Conservation (phyloP, 2,888 invertebrate species). For the Lacanobia oleracea region DNA sequence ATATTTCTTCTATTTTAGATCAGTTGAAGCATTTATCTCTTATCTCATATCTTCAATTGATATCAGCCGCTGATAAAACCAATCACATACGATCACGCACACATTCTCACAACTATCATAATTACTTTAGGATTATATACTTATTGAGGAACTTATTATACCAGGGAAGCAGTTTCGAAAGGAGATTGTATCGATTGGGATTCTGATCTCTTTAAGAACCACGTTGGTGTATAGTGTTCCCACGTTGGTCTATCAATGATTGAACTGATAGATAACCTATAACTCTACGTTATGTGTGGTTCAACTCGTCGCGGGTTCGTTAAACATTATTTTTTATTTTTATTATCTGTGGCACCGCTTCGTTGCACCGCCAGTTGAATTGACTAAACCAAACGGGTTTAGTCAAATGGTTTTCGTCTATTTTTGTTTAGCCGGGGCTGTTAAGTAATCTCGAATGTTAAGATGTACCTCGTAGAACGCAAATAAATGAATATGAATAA, state of each 20-base stretch:
- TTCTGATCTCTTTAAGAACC: constrained; percentile 32
- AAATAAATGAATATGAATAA: too few species aligned
- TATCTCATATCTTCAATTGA: constrained; percentile 40
- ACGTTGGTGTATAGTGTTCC: constrained; percentile 24
- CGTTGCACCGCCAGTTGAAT: constrained; percentile 39
- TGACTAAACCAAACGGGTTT: constrained; percentile 28
- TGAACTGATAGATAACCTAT: constrained; percentile 63
- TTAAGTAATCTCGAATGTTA: constrained; percentile 17
- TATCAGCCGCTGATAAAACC: constrained; percentile 31
- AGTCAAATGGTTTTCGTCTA: constrained; percentile 39
- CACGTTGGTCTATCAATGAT: constrained; percentile 54
- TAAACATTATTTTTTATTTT: constrained; percentile 47
- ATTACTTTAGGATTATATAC: constrained; percentile 26
- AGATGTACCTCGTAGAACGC: too few species aligned
- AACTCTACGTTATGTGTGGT: constrained; percentile 42
- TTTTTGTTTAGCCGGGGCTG: constrained; percentile 17
- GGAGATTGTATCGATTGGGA: constrained; percentile 36
- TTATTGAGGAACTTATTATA: constrained; percentile 10
- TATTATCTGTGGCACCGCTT: constrained; percentile 37
- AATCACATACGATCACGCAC: constrained; percentile 35
- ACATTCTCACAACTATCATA: not conserved
- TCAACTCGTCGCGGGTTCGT: constrained; percentile 48
- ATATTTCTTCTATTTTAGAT: constrained; percentile 32
- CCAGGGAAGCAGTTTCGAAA: constrained; percentile 28
- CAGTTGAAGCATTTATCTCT: constrained; percentile 28